A percentile compares a stretch with the other conserved stretches of the same genome.
These are phyloP conservation scores for Myotis myotis DNA, from an alignment of 2,797 vertebrate species.

Conservation along the genomic window DNA sequence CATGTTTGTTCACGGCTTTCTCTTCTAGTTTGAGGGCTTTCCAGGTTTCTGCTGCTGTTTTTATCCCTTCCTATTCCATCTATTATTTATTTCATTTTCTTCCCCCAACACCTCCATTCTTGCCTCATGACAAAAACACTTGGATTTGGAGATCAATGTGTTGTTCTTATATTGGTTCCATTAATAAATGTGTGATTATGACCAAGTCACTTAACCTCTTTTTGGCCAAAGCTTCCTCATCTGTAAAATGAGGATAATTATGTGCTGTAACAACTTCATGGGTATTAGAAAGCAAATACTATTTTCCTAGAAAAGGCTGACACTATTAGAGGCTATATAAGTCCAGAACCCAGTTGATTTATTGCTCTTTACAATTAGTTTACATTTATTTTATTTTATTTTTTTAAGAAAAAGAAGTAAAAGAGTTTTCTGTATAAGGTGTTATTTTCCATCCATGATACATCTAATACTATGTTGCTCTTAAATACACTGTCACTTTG, in stretches of 20 bases:
- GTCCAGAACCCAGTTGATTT: not conserved
- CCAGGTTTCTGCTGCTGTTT: not conserved
- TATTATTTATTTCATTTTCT: not conserved
- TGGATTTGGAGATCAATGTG: not conserved
- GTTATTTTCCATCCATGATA: not conserved
- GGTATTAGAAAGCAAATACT: not conserved
- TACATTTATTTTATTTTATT: not conserved
- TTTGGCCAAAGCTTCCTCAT: not conserved
- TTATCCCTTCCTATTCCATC: not conserved
- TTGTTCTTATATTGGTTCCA: not conserved
- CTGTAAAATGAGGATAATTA: not conserved
- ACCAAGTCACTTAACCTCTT: not conserved
- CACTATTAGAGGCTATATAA: not conserved
- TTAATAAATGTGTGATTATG: not conserved
- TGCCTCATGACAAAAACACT: not conserved
- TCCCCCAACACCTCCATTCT: fast-evolving
- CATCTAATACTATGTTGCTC: not conserved
- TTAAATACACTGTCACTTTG: not conserved
- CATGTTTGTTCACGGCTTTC: not conserved
- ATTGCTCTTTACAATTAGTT: not conserved
- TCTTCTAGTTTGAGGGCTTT: not conserved
- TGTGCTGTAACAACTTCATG: not conserved
- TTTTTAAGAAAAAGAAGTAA: not conserved
- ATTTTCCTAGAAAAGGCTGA: not conserved
- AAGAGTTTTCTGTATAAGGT: not conserved